Conservation (phyloP, 1,140 invertebrate genomes). For the Latrodectus geometricus region DNA sequence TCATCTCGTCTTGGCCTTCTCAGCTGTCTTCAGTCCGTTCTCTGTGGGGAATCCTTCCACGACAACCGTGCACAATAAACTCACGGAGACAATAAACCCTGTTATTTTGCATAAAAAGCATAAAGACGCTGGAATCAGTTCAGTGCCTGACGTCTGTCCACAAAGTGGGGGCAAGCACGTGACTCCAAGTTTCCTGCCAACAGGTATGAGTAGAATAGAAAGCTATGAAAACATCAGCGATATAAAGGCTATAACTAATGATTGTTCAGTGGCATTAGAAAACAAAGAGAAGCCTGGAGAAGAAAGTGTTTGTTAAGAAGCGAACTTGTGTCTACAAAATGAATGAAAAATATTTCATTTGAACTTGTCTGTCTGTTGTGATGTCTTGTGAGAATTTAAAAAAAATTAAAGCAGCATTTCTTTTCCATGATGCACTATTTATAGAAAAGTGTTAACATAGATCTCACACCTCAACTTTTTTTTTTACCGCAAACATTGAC, state of each 20-base stretch:
- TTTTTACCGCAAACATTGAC: no score
- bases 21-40: conserved; percentile 63
- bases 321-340: neutral
- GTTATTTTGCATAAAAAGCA: conserved; percentile 30
- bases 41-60: conserved; percentile 32
- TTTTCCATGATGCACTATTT: no score
- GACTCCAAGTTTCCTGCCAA: neutral
- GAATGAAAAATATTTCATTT: neutral
- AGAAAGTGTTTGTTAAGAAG: conserved; percentile 53
- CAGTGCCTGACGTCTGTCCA: conserved; percentile 3
- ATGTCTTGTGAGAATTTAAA: no score
- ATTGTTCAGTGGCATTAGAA: conserved; percentile 31
- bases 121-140: neutral
- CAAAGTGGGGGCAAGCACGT: no score
- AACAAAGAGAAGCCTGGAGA: conserved; percentile 52
- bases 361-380: no score
- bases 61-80: neutral
- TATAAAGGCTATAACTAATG: conserved; percentile 12
- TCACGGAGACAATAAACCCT: conserved; percentile 53
- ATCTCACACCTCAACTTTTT: no score
- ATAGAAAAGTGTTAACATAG: no score
- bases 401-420: no score
- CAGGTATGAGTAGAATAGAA: conserved; percentile 15
- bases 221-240: conserved; percentile 53
- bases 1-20: conserved; percentile 63